Evolutionary conservation across 2,113 vertebrate species (phyloP).

Genomic region (Petroica traversi): DNA sequence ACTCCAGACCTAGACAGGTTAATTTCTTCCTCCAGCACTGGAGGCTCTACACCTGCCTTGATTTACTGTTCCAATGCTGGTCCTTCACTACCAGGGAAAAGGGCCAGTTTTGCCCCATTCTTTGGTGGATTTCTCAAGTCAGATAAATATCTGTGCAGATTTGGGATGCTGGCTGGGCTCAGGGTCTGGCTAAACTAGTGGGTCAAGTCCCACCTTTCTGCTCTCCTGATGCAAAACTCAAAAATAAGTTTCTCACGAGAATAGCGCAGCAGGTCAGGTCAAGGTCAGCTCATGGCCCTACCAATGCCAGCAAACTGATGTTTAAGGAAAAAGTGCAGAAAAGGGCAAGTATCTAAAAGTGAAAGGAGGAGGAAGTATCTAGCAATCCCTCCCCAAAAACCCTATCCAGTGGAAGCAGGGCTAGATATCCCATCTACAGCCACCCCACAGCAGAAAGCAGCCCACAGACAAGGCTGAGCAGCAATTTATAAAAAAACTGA

Average conservation of each 20-base stretch:
- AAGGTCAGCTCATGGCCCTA: background rate
- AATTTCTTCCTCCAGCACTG: background rate
- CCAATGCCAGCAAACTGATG: background rate
- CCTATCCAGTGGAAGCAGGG: background rate
- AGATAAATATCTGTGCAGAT: background rate
- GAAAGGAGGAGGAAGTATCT: background rate
- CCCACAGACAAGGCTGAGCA: rapidly evolving
- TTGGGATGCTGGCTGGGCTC: background rate
- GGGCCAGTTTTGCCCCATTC: background rate
- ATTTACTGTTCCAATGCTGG: background rate
- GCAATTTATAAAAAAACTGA: background rate
- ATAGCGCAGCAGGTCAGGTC: background rate
- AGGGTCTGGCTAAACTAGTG: background rate
- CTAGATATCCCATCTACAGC: background rate
- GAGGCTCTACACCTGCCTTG: background rate
- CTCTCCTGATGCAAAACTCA: background rate
- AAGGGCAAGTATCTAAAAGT: background rate
- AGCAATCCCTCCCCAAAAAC: background rate
- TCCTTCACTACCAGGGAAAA: background rate
- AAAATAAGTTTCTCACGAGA: background rate
- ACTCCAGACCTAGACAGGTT: background rate
- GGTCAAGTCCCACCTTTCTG: background rate
- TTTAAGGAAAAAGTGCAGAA: background rate
- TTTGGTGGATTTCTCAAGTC: background rate
- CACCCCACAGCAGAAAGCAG: background rate